Percentiles rank a stretch among this genome's conserved stretches.
Conservation (phyloP, 2,797 vertebrate genomes). For the Kryptolebias ocellatus region DNA sequence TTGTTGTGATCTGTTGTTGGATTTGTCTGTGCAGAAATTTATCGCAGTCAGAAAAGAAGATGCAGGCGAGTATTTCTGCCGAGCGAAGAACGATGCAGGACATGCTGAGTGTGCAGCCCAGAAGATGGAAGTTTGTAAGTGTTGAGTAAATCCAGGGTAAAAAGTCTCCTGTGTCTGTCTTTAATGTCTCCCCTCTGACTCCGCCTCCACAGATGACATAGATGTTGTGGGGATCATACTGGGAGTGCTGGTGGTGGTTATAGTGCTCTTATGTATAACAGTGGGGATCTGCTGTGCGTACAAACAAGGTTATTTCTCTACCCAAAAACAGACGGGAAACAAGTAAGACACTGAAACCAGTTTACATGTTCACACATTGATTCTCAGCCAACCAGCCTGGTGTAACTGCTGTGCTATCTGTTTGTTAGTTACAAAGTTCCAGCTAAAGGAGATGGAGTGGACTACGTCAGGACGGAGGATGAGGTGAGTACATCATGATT, state of each 20-base stretch:
- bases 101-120: slow-evolving; percentile 88
- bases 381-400: neutral
- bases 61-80: slow-evolving; percentile 91
- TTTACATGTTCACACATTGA: rapidly evolving
- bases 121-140: slow-evolving; percentile 98
- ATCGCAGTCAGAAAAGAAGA: slow-evolving; percentile 90
- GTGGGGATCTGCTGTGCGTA: slow-evolving; percentile 95
- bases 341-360: slow-evolving; percentile 81
- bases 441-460: slow-evolving; percentile 91
- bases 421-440: slow-evolving; percentile 91
- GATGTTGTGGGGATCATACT: slow-evolving; percentile 90
- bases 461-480: slow-evolving; percentile 95
- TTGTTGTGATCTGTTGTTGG: slow-evolving; percentile 3
- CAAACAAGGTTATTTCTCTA: slow-evolving; percentile 91
- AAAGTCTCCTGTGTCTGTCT: neutral
- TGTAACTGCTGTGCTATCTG: slow-evolving; percentile 26
- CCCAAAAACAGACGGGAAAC: slow-evolving; percentile 87
- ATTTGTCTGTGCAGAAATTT: slow-evolving; percentile 84
- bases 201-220: slow-evolving; percentile 87
- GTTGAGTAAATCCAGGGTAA: neutral
- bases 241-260: slow-evolving; percentile 90
- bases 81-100: slow-evolving; percentile 92
- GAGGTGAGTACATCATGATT: slow-evolving; percentile 83
- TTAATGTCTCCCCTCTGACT: neutral
- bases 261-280: slow-evolving; percentile 90